These are phyloP conservation scores for Herpetotheres cachinnans DNA, from an alignment of 2,113 vertebrate species.

Conservation along the genomic window DNA sequence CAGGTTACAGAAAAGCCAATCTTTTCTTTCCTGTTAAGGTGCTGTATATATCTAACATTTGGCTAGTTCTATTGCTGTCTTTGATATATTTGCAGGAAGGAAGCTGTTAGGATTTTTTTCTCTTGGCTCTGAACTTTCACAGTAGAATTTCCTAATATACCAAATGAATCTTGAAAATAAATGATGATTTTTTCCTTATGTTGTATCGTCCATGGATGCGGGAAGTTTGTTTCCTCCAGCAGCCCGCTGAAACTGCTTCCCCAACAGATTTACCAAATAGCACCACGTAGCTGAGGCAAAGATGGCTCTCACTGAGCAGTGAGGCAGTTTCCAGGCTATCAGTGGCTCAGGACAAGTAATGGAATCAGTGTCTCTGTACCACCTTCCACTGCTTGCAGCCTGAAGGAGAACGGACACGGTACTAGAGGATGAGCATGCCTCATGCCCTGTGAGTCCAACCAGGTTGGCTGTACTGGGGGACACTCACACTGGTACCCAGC, in stretches of 20 bases:
- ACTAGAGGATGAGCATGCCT: neutral
- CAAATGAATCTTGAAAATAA: neutral
- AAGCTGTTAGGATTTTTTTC: neutral
- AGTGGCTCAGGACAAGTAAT: neutral
- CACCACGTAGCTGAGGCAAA: neutral
- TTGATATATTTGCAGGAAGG: neutral
- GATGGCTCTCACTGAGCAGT: neutral
- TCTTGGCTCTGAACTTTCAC: neutral
- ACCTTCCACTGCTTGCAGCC: neutral
- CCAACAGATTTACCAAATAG: neutral
- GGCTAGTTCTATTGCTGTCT: neutral
- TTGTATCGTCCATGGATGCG: neutral
- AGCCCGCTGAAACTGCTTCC: neutral
- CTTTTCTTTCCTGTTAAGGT: neutral
- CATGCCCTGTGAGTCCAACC: neutral
- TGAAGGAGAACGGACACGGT: rapidly evolving
- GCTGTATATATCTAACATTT: neutral
- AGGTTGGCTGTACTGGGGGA: neutral
- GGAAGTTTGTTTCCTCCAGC: neutral
- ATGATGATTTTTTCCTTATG: rapidly evolving
- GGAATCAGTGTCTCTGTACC: neutral
- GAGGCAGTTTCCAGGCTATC: neutral
- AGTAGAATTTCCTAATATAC: neutral
- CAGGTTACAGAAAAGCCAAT: neutral
- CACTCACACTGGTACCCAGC: neutral